These are phyloP conservation scores for Taenioides sp. DNA, from an alignment of 2,797 vertebrate genomes.

Conservation along the genomic window DNA sequence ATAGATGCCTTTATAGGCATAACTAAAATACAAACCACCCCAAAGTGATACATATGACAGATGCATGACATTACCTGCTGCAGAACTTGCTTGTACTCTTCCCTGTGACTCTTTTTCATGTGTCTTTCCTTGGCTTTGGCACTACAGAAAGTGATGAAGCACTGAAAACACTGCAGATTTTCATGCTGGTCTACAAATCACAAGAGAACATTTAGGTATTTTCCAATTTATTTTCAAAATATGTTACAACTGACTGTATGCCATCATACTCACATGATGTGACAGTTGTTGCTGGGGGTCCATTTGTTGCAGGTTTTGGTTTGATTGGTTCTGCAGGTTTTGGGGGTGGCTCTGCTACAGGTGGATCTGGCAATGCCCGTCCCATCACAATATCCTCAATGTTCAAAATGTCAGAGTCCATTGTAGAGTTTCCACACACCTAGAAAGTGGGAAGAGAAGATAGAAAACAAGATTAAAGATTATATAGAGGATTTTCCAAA, in stretches of 20 bases:
- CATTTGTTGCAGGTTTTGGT: conserved; percentile 65
- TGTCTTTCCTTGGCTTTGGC: conserved; percentile 86
- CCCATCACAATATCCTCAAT: conserved; percentile 82
- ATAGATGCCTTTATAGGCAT: neutral
- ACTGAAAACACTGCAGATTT: conserved; percentile 84
- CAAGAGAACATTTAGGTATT: neutral
- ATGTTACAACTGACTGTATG: neutral
- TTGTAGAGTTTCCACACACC: conserved; percentile 37
- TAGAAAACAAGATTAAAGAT: neutral
- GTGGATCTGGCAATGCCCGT: conserved; percentile 63
- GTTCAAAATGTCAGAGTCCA: conserved; percentile 81
- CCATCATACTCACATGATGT: conserved; percentile 71
- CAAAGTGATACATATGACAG: neutral
- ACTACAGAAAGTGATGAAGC: conserved; percentile 86
- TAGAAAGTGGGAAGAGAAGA: neutral
- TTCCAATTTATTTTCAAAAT: too few relatives aligned
- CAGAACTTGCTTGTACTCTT: conserved; percentile 85
- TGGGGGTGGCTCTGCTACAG: conserved; percentile 60
- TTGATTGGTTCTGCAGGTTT: conserved; percentile 65
- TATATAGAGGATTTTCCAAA: too few relatives aligned
- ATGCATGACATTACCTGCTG: conserved; percentile 67
- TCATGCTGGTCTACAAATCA: conserved; percentile 79
- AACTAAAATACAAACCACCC: neutral
- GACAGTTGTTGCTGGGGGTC: conserved; percentile 59
- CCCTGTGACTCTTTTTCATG: conserved; percentile 86